These are phyloP conservation scores for Tyrannus savana DNA, from an alignment of 2,113 vertebrate genomes.

Conservation along the genomic window DNA sequence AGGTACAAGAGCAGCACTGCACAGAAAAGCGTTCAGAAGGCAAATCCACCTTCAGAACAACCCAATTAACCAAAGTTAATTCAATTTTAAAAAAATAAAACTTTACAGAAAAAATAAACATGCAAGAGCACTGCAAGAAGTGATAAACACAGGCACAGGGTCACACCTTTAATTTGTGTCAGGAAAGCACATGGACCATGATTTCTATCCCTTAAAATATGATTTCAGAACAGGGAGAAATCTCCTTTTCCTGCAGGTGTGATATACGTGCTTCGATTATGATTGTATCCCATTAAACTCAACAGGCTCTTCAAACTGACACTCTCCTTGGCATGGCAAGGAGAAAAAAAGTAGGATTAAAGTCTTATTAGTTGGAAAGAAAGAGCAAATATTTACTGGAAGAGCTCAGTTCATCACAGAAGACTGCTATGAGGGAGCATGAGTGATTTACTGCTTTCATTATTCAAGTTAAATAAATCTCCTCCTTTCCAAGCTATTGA, in stretches of 20 bases:
- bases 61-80: neutral
- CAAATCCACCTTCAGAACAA: neutral
- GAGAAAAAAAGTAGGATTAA: neutral
- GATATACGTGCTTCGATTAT: neutral
- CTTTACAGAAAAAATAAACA: neutral
- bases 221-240: neutral
- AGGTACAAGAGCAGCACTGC: accelerated
- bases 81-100: neutral
- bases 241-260: neutral
- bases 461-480: slow-evolving; percentile 61
- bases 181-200: accelerated
- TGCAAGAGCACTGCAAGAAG: accelerated
- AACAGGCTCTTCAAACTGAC: neutral
- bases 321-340: neutral
- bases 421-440: slow-evolving; percentile 17
- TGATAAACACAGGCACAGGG: neutral
- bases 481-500: slow-evolving; percentile 58
- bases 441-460: slow-evolving; percentile 65
- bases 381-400: slow-evolving; percentile 23
- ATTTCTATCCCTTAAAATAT: neutral
- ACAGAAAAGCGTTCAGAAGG: neutral
- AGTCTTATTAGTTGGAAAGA: neutral
- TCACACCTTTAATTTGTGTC: neutral
- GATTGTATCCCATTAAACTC: neutral
- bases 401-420: neutral